A percentile compares a stretch with the other conserved stretches of the same genome.
Conservation (phyloP, 2,113 vertebrate species). For the Calypte anna region DNA sequence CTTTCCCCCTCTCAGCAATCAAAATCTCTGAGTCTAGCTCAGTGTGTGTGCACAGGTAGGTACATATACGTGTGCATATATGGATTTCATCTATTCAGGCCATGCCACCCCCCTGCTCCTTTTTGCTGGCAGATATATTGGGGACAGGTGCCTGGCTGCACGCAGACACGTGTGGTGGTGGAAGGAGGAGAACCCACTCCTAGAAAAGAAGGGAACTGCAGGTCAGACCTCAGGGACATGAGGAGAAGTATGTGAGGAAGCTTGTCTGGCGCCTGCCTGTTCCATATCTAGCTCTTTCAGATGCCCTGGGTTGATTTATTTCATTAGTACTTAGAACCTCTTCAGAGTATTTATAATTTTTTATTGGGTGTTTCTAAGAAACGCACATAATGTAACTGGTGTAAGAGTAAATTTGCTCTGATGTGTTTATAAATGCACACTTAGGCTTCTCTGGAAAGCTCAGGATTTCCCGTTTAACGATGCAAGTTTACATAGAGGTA, state of each 20-base stretch:
- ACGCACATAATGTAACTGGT: not conserved
- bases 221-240: not conserved
- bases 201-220: not conserved
- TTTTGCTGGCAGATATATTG: not conserved
- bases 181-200: not conserved
- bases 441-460: conserved; percentile 21
- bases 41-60: not conserved
- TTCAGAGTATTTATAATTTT: conserved; percentile 61
- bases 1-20: not conserved
- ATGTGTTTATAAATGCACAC: conserved; percentile 28
- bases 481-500: not conserved
- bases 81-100: not conserved
- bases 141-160: not conserved
- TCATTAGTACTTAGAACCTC: conserved; percentile 6
- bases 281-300: not conserved
- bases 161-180: not conserved
- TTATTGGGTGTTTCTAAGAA: conserved; percentile 51
- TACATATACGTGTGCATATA: no score
- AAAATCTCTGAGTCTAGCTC: not conserved
- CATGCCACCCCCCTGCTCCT: not conserved
- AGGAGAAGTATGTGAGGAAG: not conserved
- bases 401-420: conserved; percentile 27
- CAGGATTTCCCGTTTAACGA: not conserved
- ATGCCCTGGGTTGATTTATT: not conserved
- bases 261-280: not conserved